Conservation (phyloP, 2,113 vertebrate species). For the Sorex fumeus region DNA sequence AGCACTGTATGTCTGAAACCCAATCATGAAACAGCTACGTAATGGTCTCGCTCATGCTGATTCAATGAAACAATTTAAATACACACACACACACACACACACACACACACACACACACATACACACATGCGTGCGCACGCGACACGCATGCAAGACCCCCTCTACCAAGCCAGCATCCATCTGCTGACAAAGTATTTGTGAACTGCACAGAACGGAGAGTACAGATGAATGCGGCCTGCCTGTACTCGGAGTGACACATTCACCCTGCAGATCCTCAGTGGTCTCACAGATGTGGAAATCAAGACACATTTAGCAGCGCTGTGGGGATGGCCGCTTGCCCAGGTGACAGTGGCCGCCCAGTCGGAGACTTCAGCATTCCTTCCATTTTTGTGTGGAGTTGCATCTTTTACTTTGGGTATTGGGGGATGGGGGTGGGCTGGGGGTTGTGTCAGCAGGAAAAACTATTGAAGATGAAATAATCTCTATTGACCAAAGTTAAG, state of each 20-base stretch:
- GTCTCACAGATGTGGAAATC: not conserved
- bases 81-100: too few relatives aligned
- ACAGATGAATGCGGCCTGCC: not conserved
- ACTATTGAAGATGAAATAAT: not conserved
- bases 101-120: too few relatives aligned
- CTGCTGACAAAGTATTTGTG: conserved; percentile 38
- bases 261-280: not conserved
- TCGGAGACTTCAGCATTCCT: not conserved
- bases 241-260: not conserved
- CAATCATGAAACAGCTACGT: too few relatives aligned
- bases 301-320: not conserved
- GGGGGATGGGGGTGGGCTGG: not conserved
- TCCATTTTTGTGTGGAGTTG: not conserved
- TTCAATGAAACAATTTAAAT: too few relatives aligned
- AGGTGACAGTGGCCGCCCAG: too few relatives aligned
- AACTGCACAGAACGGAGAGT: conserved; percentile 5
- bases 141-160: too few relatives aligned
- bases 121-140: too few relatives aligned
- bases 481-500: not conserved
- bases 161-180: not conserved
- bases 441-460: not conserved
- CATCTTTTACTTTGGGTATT: not conserved
- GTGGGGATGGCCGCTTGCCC: not conserved
- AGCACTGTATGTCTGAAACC: too few relatives aligned
- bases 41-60: too few relatives aligned